Conservation (phyloP, 2,888 invertebrate genomes). For the Dusona sp. region DNA sequence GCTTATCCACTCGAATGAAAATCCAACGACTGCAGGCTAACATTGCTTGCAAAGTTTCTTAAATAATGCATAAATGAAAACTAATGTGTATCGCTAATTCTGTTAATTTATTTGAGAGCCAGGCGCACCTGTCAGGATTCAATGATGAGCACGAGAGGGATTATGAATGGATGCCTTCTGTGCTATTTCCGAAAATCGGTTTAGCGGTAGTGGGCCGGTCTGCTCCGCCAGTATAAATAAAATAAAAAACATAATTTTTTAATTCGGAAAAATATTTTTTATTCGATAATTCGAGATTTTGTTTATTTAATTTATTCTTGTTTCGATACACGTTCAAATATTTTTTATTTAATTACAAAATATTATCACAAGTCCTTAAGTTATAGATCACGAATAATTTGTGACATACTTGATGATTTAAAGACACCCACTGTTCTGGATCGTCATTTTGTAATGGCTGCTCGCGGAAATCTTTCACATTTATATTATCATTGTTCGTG, state of each 20-base stretch:
- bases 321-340: background rate
- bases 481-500: background rate
- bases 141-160: too few species aligned
- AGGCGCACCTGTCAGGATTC: too few species aligned
- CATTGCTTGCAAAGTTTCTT: background rate
- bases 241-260: background rate
- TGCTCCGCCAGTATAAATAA: background rate
- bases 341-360: constrained; percentile 25
- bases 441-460: background rate
- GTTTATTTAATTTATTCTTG: background rate
- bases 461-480: background rate
- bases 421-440: background rate
- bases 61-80: background rate
- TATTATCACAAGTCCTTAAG: background rate
- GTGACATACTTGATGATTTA: background rate
- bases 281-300: constrained; percentile 7
- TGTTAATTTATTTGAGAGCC: background rate
- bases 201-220: background rate
- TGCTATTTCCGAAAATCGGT: background rate
- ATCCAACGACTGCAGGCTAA: background rate
- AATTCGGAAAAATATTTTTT: background rate
- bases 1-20: background rate
- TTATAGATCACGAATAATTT: background rate
- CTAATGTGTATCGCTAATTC: background rate
- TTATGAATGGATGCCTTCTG: background rate